Percentiles rank a stretch among this genome's conserved stretches.
phyloP scores from a whole-genome alignment of 92 coral and sea anemone genomes.

The Palythoa grandis region DNA sequence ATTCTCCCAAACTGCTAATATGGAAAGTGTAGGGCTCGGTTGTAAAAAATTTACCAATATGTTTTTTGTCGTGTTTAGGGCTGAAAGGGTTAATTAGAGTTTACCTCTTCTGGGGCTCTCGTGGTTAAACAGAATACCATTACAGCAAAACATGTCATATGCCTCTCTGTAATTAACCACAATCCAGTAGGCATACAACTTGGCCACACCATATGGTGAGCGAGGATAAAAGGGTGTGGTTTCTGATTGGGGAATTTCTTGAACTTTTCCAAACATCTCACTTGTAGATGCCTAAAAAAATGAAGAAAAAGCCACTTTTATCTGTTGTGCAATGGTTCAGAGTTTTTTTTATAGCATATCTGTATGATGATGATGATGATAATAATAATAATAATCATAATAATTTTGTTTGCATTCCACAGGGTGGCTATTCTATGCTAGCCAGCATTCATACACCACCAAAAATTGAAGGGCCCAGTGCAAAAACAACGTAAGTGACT shows the following conservation, averaged over 20 bases:
- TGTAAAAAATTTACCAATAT: no score
- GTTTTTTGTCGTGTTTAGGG: no score
- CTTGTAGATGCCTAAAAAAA: slow-evolving; percentile 88
- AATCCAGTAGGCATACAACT: slow-evolving; percentile 97
- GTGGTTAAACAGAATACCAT: slow-evolving; percentile 94
- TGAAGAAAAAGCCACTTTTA: neutral
- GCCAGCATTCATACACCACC: no score
- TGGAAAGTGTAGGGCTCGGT: no score
- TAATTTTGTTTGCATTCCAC: no score
- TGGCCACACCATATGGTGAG: slow-evolving; percentile 98
- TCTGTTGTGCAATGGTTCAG: neutral
- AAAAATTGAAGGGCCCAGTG: no score
- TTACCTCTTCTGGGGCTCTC: slow-evolving; percentile 78
- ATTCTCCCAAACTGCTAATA: no score
- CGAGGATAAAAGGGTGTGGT: slow-evolving; percentile 95
- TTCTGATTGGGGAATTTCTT: slow-evolving; percentile 95
- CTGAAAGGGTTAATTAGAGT: neutral
- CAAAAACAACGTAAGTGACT: no score
- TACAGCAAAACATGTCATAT: slow-evolving; percentile 90
- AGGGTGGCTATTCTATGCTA: no score
- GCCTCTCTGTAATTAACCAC: slow-evolving; percentile 96
- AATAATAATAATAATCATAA: no score
- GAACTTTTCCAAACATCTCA: slow-evolving; percentile 95
- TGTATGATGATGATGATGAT: no score
- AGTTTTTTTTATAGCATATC: no score